Evolutionary conservation across 1,140 invertebrate species (phyloP).

Genomic region (Brachionus asplanchnoidis): DNA sequence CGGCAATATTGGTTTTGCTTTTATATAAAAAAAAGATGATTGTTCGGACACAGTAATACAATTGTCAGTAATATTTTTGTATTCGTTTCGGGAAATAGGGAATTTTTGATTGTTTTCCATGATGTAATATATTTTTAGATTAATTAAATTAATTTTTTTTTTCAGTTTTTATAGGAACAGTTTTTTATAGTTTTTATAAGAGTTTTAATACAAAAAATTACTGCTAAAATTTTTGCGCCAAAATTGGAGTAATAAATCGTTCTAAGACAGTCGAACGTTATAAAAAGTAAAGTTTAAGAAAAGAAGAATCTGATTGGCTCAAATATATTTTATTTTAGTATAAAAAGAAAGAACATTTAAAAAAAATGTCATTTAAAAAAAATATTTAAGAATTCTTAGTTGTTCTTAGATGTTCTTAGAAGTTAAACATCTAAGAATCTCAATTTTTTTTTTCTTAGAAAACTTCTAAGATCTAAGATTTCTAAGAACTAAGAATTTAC

Average conservation of each 20-base stretch:
- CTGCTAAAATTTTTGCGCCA: not conserved
- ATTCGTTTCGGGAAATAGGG: not conserved
- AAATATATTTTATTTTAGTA: too few species aligned
- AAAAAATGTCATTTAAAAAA: too few species aligned
- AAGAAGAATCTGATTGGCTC: too few species aligned
- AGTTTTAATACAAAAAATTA: not conserved
- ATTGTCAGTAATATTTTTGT: slow-evolving; percentile 8
- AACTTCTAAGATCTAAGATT: slow-evolving; percentile 35
- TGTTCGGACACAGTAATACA: not conserved
- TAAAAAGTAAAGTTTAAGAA: too few species aligned
- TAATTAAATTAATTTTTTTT: not conserved
- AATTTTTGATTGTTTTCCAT: not conserved
- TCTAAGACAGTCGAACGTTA: not conserved
- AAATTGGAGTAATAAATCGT: not conserved
- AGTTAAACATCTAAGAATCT: not conserved
- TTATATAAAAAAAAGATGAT: not conserved
- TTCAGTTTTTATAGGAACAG: not conserved
- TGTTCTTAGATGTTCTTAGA: slow-evolving; percentile 10
- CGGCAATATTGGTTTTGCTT: not conserved
- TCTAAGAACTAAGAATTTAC: slow-evolving; percentile 36
- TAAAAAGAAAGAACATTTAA: too few species aligned
- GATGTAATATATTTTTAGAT: not conserved
- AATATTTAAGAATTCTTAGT: too few species aligned
- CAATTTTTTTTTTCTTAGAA: slow-evolving; percentile 11
- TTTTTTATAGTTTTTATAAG: slow-evolving; percentile 8